These are phyloP conservation scores for Hemistola chrysoprasaria DNA, from an alignment of 2,888 invertebrate species.

Conservation along the genomic window DNA sequence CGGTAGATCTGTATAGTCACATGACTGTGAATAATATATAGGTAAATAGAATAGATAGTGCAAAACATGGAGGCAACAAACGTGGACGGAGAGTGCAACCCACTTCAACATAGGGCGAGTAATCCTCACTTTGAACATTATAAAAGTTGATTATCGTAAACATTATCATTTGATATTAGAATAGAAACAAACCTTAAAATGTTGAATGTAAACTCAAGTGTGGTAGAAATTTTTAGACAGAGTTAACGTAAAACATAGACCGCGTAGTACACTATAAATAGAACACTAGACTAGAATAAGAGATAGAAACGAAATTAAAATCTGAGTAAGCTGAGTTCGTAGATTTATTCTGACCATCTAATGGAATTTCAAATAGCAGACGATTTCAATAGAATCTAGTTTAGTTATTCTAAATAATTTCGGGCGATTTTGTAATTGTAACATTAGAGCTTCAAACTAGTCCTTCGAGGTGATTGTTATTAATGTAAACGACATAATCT, in stretches of 20 bases:
- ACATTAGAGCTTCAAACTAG: conserved; percentile 64
- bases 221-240: conserved; percentile 48
- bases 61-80: conserved; percentile 64
- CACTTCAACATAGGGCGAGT: conserved; percentile 76
- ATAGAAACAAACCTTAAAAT: conserved; percentile 63
- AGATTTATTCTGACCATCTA: conserved; percentile 60
- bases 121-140: conserved; percentile 64
- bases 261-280: conserved; percentile 52
- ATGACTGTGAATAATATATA: conserved; percentile 27
- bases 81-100: conserved; percentile 64
- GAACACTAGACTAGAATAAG: conserved; percentile 64
- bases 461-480: conserved; percentile 41
- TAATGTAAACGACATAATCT: conserved; percentile 21
- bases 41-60: conserved; percentile 49
- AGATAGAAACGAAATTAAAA: conserved; percentile 52
- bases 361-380: conserved; percentile 57
- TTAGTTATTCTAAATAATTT: conserved; percentile 45
- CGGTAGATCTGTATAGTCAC: conserved; percentile 35
- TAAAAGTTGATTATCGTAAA: conserved; percentile 58
- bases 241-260: conserved; percentile 54
- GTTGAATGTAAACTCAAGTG: conserved; percentile 34
- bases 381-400: conserved; percentile 58
- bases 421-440: conserved; percentile 65
- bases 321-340: conserved; percentile 55
- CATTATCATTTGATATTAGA: conserved; percentile 57